Base-by-base conservation (phyloP, 2,797 vertebrate genomes). In the Pteropus rufus region DNA sequence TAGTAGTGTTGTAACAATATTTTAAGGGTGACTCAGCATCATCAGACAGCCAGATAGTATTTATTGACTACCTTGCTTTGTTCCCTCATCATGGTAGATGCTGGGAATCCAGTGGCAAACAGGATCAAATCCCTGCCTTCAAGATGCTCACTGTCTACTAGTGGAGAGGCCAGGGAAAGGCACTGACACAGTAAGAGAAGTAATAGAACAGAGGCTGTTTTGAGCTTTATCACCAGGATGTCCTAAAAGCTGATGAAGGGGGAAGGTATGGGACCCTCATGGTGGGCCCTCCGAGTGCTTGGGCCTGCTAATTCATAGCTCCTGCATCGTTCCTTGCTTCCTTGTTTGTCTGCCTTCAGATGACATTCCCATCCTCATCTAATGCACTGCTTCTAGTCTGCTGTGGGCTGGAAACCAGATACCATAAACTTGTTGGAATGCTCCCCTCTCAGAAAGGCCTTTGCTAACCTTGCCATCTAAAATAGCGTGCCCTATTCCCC, bases 381-480 rank as follows among this genome's bases (percentile, higher is more conserved):
- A 80, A 80, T 36, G 60, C 29, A 49, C 73, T 87, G 31, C 29
- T 89, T 97, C 60, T 96, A 36, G 88, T 90, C 44, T 95, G 10
- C 87, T 52, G 3, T 80, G 91, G 41, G 21, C 52, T 82, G 49
- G 81, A 97, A 95, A 95, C 46, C 58, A 93, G 62, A 95, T 90
- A 85, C 16, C 39, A 60, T 79, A 72, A 91, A 73, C 52, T 92
- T 95, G 26, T 41, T 75, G 81, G 44, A 87, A 67, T 8, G 5
- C 19, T 69, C 46, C 44, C 34, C 23, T 92, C 81, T 96, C 76
- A 77, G 64, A 95, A 95, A 80, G 52, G 34, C 54, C 76, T 93
- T 93, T 72, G 92, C 12, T 95, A 70, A 93, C 76, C 54, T 90
- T 95, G 41, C n/a, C 44, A 62, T 64, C 58, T 73, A 89, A 94